Evolutionary conservation across 2,797 vertebrate genomes (phyloP).

Genomic region (Artibeus lituratus): DNA sequence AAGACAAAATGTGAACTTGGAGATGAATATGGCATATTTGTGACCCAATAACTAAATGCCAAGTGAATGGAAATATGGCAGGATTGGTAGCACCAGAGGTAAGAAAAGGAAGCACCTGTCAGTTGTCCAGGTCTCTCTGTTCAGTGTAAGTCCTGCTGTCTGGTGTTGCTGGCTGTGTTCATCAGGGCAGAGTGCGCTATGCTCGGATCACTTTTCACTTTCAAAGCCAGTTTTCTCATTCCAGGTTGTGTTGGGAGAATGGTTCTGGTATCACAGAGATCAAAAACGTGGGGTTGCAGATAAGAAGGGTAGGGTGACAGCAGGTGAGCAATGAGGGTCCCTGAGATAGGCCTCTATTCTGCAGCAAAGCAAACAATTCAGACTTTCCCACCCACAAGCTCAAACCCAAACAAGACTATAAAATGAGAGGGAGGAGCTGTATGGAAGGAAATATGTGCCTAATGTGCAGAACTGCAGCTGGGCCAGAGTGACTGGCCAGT

Average conservation of each 20-base stretch:
- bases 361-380: not conserved
- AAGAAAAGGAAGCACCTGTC: not conserved
- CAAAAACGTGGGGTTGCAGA: constrained; percentile 1
- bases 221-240: constrained; percentile 33
- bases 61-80: not conserved
- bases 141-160: not conserved
- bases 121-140: not conserved
- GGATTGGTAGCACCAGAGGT: not conserved
- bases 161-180: not conserved
- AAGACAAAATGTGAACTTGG: not conserved
- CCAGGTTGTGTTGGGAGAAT: constrained; percentile 21
- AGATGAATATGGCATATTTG: not conserved
- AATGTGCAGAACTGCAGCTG: not conserved
- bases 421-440: not conserved
- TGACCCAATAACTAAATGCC: not conserved
- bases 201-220: constrained; percentile 18
- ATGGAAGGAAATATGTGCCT: not conserved
- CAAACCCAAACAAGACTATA: constrained; percentile 51
- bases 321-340: constrained; percentile 24
- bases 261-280: constrained; percentile 15
- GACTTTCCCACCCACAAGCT: not conserved
- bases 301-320: constrained; percentile 19
- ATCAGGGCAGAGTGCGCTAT: not conserved
- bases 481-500: not conserved
- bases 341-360: not conserved